phyloP scores from a whole-genome alignment of 2,888 invertebrate genomes.

The Leistus spinibarbis region DNA sequence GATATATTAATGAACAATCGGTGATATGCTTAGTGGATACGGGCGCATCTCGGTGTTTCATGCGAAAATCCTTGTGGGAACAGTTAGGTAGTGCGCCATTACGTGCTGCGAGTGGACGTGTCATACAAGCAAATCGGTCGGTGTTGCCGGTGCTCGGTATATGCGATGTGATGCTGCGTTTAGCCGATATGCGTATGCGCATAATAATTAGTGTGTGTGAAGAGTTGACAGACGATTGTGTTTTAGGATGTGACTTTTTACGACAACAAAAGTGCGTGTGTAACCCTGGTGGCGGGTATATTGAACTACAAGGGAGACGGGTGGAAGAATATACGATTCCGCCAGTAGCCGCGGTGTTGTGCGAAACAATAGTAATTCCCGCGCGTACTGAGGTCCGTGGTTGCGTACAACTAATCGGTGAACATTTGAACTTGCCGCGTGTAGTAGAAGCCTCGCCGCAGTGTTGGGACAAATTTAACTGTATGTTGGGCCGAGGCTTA shows the following conservation, averaged over 20 bases:
- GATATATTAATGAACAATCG: neutral
- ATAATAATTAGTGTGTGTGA: neutral
- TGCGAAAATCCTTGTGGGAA: neutral
- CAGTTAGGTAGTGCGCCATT: neutral
- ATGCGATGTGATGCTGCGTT: neutral
- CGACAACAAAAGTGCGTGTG: neutral
- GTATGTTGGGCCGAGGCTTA: neutral
- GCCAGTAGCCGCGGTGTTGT: neutral
- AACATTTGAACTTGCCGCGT: neutral
- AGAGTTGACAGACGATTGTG: constrained; percentile 4
- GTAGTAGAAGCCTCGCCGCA: neutral
- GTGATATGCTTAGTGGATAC: constrained; percentile 4
- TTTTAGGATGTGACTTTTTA: neutral
- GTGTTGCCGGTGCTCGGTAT: neutral
- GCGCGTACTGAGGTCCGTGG: neutral
- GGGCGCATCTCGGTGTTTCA: neutral
- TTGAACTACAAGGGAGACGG: neutral
- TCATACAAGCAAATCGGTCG: neutral
- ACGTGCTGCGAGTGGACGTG: neutral
- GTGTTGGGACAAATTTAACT: neutral
- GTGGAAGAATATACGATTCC: neutral
- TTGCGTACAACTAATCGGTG: neutral
- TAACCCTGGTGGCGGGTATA: neutral
- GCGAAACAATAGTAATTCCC: constrained; percentile 1
- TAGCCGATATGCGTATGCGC: neutral